Evolutionary conservation across 2,797 vertebrate genomes (phyloP).

Genomic region (Pygocentrus nattereri): DNA sequence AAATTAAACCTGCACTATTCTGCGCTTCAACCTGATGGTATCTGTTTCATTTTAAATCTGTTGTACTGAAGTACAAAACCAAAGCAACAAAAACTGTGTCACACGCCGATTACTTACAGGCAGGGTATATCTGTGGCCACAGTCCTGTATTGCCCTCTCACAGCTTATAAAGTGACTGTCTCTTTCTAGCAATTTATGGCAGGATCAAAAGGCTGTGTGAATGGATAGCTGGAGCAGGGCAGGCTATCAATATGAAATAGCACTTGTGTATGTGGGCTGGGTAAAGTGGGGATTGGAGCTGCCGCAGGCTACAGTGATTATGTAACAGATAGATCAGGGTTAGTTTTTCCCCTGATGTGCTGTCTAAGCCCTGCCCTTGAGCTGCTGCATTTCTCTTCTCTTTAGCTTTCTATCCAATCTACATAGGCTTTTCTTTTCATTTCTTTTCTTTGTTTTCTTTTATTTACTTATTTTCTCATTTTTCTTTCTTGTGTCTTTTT

Average conservation of each 20-base stretch:
- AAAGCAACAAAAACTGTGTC: background rate
- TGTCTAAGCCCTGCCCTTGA: background rate
- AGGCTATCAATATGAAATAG: slow-evolving; percentile 30
- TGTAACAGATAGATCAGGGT: slow-evolving; percentile 43
- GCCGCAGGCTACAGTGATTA: slow-evolving; percentile 37
- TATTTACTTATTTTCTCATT: background rate
- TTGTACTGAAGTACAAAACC: background rate
- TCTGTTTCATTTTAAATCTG: background rate
- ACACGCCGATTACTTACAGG: background rate
- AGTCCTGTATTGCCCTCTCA: background rate
- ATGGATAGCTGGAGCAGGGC: slow-evolving; percentile 23
- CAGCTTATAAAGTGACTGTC: background rate
- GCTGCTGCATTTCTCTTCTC: slow-evolving; percentile 4
- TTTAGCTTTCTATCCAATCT: slow-evolving; percentile 1
- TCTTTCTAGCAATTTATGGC: slow-evolving; percentile 27
- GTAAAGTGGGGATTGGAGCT: slow-evolving; percentile 25
- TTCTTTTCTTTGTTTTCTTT: background rate
- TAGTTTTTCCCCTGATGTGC: slow-evolving; percentile 10
- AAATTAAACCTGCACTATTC: background rate
- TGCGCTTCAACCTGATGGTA: background rate
- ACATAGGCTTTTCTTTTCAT: background rate
- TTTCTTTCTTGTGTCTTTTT: background rate
- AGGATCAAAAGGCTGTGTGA: slow-evolving; percentile 7
- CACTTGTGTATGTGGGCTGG: slow-evolving; percentile 28
- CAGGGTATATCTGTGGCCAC: background rate